Conservation (phyloP, 2,888 invertebrate genomes). For the Torymus tubicola region DNA sequence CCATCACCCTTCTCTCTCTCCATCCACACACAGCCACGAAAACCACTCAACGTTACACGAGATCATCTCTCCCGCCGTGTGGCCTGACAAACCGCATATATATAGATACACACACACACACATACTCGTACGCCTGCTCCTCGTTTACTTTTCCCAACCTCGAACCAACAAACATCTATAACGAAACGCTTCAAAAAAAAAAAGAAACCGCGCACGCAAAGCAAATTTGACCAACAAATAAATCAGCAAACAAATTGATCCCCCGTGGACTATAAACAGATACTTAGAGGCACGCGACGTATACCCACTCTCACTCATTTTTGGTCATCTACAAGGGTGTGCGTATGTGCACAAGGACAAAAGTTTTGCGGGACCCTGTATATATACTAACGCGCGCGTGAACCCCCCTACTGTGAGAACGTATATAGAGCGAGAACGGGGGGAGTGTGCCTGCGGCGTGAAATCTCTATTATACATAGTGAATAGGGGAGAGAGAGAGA, state of each 20-base stretch:
- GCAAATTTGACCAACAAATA: conserved; percentile 76
- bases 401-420: conserved; percentile 76
- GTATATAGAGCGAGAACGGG: too few species aligned
- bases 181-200: conserved; percentile 59
- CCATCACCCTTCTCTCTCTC: too few species aligned
- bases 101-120: too few species aligned
- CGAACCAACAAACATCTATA: conserved; percentile 59
- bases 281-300: conserved; percentile 75
- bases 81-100: too few species aligned
- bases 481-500: background rate
- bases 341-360: conserved; percentile 18
- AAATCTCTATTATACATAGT: conserved; percentile 76
- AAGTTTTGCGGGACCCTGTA: conserved; percentile 43
- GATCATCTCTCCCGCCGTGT: background rate
- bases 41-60: too few species aligned
- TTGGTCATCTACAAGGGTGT: background rate
- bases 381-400: conserved; percentile 30
- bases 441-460: conserved; percentile 73
- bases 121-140: background rate
- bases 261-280: conserved; percentile 76
- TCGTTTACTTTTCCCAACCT: conserved; percentile 74
- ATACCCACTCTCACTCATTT: too few species aligned
- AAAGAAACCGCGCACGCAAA: conserved; percentile 57
- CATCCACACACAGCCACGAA: too few species aligned
- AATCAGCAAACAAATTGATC: conserved; percentile 77